Percentiles rank a stretch among this genome's conserved stretches.
These are phyloP conservation scores for Pithys albifrons DNA, from an alignment of 2,113 vertebrate species.

Conservation along the genomic window DNA sequence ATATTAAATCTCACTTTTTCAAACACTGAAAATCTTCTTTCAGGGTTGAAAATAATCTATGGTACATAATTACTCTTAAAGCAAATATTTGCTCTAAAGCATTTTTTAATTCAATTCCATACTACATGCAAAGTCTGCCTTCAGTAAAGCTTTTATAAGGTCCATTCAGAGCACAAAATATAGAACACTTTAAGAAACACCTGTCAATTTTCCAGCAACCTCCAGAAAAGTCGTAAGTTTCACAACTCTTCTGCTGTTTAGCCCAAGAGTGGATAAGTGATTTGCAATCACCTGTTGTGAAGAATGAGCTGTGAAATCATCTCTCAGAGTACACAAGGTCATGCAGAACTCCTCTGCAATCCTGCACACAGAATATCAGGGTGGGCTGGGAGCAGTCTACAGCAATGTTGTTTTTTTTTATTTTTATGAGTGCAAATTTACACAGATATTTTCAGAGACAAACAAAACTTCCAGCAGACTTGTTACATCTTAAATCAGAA, in stretches of 20 bases:
- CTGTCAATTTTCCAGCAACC: not conserved
- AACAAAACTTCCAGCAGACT: not conserved
- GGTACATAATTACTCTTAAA: not conserved
- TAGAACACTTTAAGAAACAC: not conserved
- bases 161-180: not conserved
- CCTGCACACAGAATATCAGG: not conserved
- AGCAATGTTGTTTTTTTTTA: not conserved
- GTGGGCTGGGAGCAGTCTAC: not conserved
- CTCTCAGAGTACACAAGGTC: not conserved
- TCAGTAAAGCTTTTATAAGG: not conserved
- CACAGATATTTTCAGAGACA: constrained; percentile 42
- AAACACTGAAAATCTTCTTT: not conserved
- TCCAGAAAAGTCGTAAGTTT: not conserved
- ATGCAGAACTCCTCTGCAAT: not conserved
- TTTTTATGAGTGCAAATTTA: constrained; percentile 1
- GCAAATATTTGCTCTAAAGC: not conserved
- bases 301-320: constrained; percentile 44
- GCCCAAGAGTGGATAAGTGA: not conserved
- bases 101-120: not conserved
- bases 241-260: not conserved
- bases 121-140: not conserved
- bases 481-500: constrained; percentile 8
- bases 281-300: constrained; percentile 15
- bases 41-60: not conserved
- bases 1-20: not conserved